Conservation (phyloP, 2,888 invertebrate species). For the Drosophila seclusa region DNA sequence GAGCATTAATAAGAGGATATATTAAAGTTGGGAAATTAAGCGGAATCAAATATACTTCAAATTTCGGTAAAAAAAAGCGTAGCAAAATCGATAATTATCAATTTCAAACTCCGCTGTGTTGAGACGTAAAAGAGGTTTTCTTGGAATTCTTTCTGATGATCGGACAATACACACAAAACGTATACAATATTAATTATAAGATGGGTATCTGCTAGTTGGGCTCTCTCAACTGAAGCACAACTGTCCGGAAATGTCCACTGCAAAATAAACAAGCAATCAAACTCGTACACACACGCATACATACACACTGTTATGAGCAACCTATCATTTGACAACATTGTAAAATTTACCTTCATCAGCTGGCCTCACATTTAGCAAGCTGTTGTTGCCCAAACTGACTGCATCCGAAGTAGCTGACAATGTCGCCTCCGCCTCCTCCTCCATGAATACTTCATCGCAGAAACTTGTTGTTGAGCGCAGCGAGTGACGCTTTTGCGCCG, state of each 20-base stretch:
- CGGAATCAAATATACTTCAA: neutral
- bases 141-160: neutral
- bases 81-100: neutral
- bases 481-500: constrained; percentile 76
- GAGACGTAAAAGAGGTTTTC: no score
- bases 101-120: no score
- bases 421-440: constrained; percentile 53
- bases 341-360: constrained; percentile 67
- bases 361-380: constrained; percentile 57
- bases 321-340: constrained; percentile 6
- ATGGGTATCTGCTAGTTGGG: neutral
- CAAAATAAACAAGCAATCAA: constrained; percentile 1
- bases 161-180: neutral
- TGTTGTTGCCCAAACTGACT: constrained; percentile 59
- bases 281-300: constrained; percentile 16
- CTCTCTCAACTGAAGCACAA: neutral
- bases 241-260: constrained; percentile 25
- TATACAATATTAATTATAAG: neutral
- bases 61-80: neutral
- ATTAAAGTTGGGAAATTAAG: neutral
- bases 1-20: neutral
- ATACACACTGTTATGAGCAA: neutral
- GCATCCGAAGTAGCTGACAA: constrained; percentile 47
- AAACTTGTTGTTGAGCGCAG: constrained; percentile 82
- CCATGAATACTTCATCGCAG: constrained; percentile 81